phyloP scores from a whole-genome alignment of 2,888 invertebrate genomes.

The Mythimna ferrago region DNA sequence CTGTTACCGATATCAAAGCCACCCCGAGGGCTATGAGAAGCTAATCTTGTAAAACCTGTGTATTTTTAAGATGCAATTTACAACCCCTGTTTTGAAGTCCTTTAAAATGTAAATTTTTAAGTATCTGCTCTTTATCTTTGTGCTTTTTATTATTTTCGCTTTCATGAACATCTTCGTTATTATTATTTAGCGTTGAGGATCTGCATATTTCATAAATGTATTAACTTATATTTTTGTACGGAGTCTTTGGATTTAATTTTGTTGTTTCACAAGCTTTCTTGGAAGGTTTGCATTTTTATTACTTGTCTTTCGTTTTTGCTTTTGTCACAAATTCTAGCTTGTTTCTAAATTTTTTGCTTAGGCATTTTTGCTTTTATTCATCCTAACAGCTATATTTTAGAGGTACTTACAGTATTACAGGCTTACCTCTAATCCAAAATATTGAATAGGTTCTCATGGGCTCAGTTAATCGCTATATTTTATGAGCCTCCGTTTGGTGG shows the following conservation, averaged over 20 bases:
- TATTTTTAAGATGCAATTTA: conserved; percentile 85
- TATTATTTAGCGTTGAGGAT: conserved; percentile 60
- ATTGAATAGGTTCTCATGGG: conserved; percentile 40
- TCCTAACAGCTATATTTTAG: too few relatives aligned
- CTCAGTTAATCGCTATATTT: conserved; percentile 34
- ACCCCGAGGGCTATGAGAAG: conserved; percentile 73
- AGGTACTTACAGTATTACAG: conserved; percentile 39
- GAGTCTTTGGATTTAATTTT: conserved; percentile 12
- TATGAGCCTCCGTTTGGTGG: conserved; percentile 5
- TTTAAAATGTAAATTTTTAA: conserved; percentile 82
- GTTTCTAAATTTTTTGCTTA: too few relatives aligned
- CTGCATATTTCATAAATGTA: conserved; percentile 44
- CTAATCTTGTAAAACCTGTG: conserved; percentile 85
- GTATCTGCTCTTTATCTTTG: conserved; percentile 69
- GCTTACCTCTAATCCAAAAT: conserved; percentile 46
- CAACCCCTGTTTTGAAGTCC: conserved; percentile 79
- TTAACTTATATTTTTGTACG: conserved; percentile 36
- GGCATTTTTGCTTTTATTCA: too few relatives aligned
- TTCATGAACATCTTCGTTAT: conserved; percentile 66
- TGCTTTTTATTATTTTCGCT: conserved; percentile 69
- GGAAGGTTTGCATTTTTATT: neutral
- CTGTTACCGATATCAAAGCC: conserved; percentile 84
- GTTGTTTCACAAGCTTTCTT: conserved; percentile 1
- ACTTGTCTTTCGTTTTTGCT: neutral
- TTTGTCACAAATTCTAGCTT: neutral